These are phyloP conservation scores for Pristis pectinata DNA, from an alignment of 2,797 vertebrate species.

Conservation along the genomic window DNA sequence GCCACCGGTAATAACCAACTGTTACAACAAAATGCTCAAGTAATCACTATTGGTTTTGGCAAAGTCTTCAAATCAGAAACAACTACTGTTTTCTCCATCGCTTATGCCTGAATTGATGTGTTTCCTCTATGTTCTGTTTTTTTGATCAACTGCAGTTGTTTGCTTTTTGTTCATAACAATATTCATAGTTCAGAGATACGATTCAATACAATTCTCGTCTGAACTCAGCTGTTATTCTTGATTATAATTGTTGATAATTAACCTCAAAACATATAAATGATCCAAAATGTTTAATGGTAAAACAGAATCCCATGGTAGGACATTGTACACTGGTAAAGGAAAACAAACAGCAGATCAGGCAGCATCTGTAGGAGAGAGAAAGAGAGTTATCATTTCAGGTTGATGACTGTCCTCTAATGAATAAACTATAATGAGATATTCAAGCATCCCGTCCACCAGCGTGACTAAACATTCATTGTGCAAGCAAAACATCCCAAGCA, in stretches of 20 bases:
- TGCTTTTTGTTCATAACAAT: not conserved
- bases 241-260: not conserved
- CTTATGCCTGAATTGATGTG: not conserved
- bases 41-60: not conserved
- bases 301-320: not conserved
- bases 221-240: not conserved
- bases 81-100: not conserved
- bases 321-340: no score
- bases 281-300: not conserved
- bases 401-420: no score
- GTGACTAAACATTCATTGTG: no score
- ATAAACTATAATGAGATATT: no score
- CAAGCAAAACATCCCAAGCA: no score
- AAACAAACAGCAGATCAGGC: no score
- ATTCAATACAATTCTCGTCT: not conserved
- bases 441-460: no score
- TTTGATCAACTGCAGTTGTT: not conserved
- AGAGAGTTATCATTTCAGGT: no score
- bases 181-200: not conserved
- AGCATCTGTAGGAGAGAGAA: no score
- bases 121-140: not conserved
- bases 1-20: not conserved
- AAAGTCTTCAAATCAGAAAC: not conserved
- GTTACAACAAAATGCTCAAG: not conserved
- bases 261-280: not conserved